Base-by-base conservation (phyloP, 2,888 invertebrate species). In the Gymnosoma rotundatum region DNA sequence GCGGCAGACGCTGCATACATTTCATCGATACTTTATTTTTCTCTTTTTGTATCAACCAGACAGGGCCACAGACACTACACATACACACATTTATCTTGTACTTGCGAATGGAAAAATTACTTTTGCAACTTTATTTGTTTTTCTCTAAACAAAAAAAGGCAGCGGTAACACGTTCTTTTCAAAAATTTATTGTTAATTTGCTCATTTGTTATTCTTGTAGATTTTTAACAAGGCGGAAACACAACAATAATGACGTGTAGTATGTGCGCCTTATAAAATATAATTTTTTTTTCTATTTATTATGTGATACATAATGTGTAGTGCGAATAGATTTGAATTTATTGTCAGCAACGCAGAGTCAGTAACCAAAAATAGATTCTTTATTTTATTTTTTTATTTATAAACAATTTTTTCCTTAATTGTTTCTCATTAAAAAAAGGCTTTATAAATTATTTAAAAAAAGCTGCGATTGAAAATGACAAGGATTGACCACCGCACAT, bases 401-500 rank as follows among this genome's bases (percentile, higher is more conserved):
- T 8, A 10, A 52, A 9, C 67, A 78, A 66, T 32, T 32, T 32
- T 32, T 32, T 5, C 6, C 32, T 32, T 5, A 32, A 32, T 32
- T 32, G 8, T 25, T 25, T 25, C 4, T 25, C 2, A 2, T 25
- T 2, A 25, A 25, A 25, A 25, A 4, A 25, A 4, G 25, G 25
- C 4, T 25, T 25, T 25, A 25, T 25, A 25, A 25, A 25, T n/a
- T 25, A 25, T 25, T 25, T 4, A 25, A 25, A 25, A 25, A 25
- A n/a, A 1, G 4, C 25, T 25, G 25, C 25, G 4, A 25, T 2
- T 25, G 25, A 25, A 25, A 25, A 4, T 25, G n/a, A n/a, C n/a
- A n/a, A n/a, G 92, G 89, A 92, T 92, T 92, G 92, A 92, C 91
- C 92, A 91, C 92, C 91, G 91, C 91, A 92, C 92, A 92, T 92